Base-by-base conservation (phyloP, 2,113 vertebrate species). In the Myiopsitta monachus region DNA sequence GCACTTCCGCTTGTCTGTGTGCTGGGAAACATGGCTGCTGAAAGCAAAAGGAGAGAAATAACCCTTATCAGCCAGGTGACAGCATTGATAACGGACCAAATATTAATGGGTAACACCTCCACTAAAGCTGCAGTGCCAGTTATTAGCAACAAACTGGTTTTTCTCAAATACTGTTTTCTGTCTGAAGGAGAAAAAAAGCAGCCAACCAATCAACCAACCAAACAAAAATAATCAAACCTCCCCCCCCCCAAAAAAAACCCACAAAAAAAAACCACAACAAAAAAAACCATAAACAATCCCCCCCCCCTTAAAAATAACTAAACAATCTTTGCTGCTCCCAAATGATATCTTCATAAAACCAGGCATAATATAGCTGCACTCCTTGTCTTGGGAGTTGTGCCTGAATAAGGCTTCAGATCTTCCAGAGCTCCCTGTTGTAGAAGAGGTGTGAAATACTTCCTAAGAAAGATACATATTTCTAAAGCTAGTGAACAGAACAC, bases 11-110 rank as follows among this genome's bases (percentile, higher is more conserved):
- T 97, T 78, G 97, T 95, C 63, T 97, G 97, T 70, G 94, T 94
- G 79, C 96, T 96, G 89, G 98, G 92, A 94, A 98, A 98, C 90
- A 98, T 36, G 13, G 97, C 78, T 36, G 82, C 98, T 98, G 97
- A 87, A 98, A 98, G 49, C 36, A 88, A 70, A 92, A 69, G 90
- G n/a, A 95, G 61, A 96, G 79, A 94, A 92, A 88, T 12, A 81
- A 82, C 23, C 13, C 30, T 54, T 7, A 59, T 90, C 70, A 94
- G 59, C 55, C n/a, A 86, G 44, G 44, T 3, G 17, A 43, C 3
- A 68, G 5, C 27, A 72, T 5, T 49, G 18, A 27, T 12, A 89
- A 82, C 23, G 24, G 9, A 49, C 19, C 36, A 52, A 67, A 72
- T 26, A 74, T 9, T 18, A 49, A 24, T 1, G 31, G 13, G 3